Evolutionary conservation across 2,797 vertebrate species (phyloP), one percentile per base, ranked within the genome.

Genomic region (Sparus aurata): DNA sequence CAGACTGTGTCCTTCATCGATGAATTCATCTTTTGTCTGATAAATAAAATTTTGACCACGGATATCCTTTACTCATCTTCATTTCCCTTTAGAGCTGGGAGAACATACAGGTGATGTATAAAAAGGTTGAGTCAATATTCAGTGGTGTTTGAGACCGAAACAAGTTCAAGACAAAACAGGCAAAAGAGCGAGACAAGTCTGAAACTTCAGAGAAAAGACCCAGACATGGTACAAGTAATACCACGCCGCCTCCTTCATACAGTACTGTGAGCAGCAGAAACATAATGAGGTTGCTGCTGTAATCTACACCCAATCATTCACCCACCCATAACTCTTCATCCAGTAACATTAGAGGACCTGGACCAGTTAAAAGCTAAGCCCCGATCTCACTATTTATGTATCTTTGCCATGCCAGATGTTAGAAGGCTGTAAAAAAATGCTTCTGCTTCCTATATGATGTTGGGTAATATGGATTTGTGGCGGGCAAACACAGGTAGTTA

Each of bases 391-490:
- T 84, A 84, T 94, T 93, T 91, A 89, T 93, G 88, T 83, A 84
- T 87, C 78, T 91, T 86, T 87, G 85, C 83, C 73, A 58, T 78
- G 88, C 91, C 93, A 94, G 87, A 93, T 93, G 90, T 91, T 85
- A 87, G 49, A 27, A 50, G 67, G 66, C 67, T 71, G 68, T 65
- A 74, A 85, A 86, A 80, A 81, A 90, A 75, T 59, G 68, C 69
- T 22, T 75, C 16, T 23, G 77, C 79, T 84, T 70, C 57, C 55
- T 71, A 55, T 81, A 76, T 63, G 60, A 82, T 73, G 79, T 79
- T 80, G 72, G 81, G 60, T 85, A 85, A 92, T 82, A 77, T 85
- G 71, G 81, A 84, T 88, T 83, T 91, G 87, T 84, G 85, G 83
- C 30, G 22, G 85, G 85, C 81, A 86, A 89, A 87, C 87, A 67